Conservation (phyloP, 2,113 vertebrate genomes). For the Lycocorax pyrrhopterus region DNA sequence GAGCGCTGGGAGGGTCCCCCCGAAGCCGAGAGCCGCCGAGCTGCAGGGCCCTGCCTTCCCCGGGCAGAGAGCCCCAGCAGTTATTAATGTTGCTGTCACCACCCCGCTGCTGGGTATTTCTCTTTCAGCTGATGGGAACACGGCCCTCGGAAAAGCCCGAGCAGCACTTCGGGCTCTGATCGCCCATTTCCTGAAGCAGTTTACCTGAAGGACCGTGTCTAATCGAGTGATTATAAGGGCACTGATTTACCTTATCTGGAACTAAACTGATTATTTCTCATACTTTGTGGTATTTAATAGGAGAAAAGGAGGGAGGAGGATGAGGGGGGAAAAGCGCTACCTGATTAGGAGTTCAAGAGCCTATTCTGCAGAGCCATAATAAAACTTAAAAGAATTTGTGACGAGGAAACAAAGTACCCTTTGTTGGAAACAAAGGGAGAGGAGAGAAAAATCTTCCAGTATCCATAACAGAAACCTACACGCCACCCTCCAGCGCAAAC, state of each 20-base stretch:
- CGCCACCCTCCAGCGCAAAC: neutral
- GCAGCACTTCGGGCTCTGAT: slow-evolving; percentile 25
- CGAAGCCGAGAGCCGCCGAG: neutral
- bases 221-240: slow-evolving; percentile 67
- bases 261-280: slow-evolving; percentile 71
- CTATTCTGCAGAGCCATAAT: slow-evolving; percentile 29
- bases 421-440: slow-evolving; percentile 30
- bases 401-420: slow-evolving; percentile 46
- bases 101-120: neutral
- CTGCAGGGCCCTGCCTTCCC: neutral
- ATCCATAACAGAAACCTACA: slow-evolving; percentile 28
- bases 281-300: slow-evolving; percentile 48
- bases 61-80: neutral
- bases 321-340: slow-evolving; percentile 4
- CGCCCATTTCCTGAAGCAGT: slow-evolving; percentile 54
- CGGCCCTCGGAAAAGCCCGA: neutral
- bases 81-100: neutral
- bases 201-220: slow-evolving; percentile 67
- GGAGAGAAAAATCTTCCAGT: slow-evolving; percentile 34
- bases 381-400: slow-evolving; percentile 58
- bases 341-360: slow-evolving; percentile 53
- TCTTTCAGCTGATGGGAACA: slow-evolving; percentile 10
- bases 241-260: slow-evolving; percentile 71
- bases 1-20: neutral
- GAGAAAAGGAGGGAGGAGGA: slow-evolving; percentile 44